phyloP scores from a whole-genome alignment of 2,113 vertebrate species.

The Tichodroma muraria region DNA sequence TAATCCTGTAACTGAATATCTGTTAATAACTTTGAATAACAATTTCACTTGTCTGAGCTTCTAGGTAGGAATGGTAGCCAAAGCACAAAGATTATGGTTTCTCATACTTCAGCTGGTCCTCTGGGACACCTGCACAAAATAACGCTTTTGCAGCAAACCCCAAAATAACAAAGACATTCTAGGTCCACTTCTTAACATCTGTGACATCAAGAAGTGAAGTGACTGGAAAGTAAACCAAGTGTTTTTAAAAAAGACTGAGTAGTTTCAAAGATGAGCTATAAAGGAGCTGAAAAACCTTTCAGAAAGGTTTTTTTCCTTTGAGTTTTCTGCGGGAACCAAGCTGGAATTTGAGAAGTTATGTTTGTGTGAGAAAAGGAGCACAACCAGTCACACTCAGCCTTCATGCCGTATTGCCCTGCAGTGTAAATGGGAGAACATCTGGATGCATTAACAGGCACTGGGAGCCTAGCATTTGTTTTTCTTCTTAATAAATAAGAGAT shows the following conservation, averaged over 20 bases:
- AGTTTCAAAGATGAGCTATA: not conserved
- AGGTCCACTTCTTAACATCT: not conserved
- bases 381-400: not conserved
- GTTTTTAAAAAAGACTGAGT: not conserved
- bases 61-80: not conserved
- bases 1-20: conserved; percentile 63
- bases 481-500: not conserved
- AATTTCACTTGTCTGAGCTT: conserved; percentile 17
- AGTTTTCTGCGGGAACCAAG: not conserved
- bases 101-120: not conserved
- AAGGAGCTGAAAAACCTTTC: not conserved
- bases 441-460: not conserved
- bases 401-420: not conserved
- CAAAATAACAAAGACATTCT: not conserved
- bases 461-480: not conserved
- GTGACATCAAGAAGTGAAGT: not conserved
- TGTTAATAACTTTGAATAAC: conserved; percentile 64
- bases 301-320: not conserved
- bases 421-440: not conserved
- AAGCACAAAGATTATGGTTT: conserved; percentile 21
- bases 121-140: conserved; percentile 35
- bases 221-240: not conserved
- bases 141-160: not conserved
- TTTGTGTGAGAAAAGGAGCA: not conserved
- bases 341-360: not conserved